Conservation (phyloP, 2,797 vertebrate genomes). For the Silurus aristotelis region DNA sequence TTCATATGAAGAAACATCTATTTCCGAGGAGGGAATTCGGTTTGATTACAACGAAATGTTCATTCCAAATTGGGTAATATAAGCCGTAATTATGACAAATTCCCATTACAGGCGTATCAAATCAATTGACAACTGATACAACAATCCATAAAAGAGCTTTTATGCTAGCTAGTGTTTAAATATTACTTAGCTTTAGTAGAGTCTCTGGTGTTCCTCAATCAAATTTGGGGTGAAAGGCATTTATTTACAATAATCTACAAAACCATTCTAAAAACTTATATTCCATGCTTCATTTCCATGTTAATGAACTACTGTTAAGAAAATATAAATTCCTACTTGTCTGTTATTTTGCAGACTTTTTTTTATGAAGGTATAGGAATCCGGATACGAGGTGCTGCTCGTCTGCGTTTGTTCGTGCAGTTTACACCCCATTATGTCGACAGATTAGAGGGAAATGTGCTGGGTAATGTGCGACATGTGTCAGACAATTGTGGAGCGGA, state of each 20-base stretch:
- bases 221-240: too few relatives aligned
- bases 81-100: neutral
- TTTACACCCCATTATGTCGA: slow-evolving; percentile 14
- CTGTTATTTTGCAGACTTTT: neutral
- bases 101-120: neutral
- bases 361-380: neutral
- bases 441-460: slow-evolving; percentile 23
- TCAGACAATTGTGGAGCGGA: neutral
- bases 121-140: neutral
- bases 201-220: neutral
- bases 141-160: neutral
- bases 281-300: too few relatives aligned
- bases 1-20: neutral
- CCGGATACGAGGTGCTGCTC: neutral
- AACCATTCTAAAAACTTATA: too few relatives aligned
- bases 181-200: neutral
- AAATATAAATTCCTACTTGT: neutral
- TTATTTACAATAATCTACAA: neutral
- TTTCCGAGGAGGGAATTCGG: neutral
- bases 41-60: neutral
- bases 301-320: neutral
- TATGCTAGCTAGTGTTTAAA: neutral
- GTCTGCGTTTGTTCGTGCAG: slow-evolving; percentile 10
- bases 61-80: neutral
- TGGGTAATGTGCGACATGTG: slow-evolving; percentile 8